Evolutionary conservation across 2,888 invertebrate species (phyloP).

Genomic region (Anaspis maculata): DNA sequence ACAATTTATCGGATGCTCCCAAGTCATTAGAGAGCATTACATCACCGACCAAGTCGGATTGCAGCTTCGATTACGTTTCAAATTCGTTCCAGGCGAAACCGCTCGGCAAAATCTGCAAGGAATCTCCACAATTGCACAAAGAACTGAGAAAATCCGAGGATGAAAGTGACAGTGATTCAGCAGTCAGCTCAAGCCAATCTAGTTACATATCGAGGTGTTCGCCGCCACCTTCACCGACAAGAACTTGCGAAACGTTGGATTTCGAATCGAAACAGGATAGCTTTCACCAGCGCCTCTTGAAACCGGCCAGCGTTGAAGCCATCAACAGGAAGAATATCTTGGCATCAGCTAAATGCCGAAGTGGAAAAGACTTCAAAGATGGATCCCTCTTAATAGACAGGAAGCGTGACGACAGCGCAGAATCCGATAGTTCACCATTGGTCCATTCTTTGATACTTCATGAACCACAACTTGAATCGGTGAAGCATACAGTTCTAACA

Average conservation of each 20-base stretch:
- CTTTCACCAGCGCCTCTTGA: constrained; percentile 56
- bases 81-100: constrained; percentile 5
- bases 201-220: constrained; percentile 71
- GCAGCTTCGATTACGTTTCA: constrained; percentile 46
- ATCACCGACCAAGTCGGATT: constrained; percentile 50
- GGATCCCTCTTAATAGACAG: constrained; percentile 66
- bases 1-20: constrained; percentile 38
- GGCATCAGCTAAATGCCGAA: constrained; percentile 77
- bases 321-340: constrained; percentile 80
- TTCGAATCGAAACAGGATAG: constrained; percentile 19
- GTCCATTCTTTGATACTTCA: too few species aligned
- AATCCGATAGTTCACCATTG: too few species aligned
- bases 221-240: constrained; percentile 59
- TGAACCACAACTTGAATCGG: too few species aligned
- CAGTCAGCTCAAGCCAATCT: constrained; percentile 76
- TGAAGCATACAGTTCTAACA: too few species aligned
- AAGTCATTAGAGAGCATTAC: constrained; percentile 52
- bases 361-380: constrained; percentile 65
- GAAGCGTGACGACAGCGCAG: constrained; percentile 50
- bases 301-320: constrained; percentile 72
- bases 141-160: constrained; percentile 37
- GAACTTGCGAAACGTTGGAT: constrained; percentile 19
- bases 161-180: constrained; percentile 81
- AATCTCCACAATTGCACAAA: constrained; percentile 9
- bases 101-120: not conserved